Base-by-base conservation (phyloP, 2,888 invertebrate species). In the Cephalotes varians region DNA sequence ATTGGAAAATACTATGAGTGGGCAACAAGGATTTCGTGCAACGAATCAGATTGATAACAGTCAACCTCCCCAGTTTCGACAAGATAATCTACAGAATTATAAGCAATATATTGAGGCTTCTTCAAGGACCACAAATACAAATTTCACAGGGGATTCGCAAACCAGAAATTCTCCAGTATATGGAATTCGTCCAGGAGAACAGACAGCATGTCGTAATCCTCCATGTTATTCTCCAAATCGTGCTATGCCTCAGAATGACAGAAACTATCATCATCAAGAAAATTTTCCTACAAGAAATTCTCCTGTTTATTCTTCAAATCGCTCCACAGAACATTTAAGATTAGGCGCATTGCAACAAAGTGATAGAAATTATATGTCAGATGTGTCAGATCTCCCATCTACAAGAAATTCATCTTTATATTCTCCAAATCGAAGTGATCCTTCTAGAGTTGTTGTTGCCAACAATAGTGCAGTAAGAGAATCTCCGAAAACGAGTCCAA, bases 391-490 rank as follows among this genome's bases (percentile, higher is more conserved):
- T 9, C 84, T 88, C 37, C 34, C 90, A 5, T 82, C 85, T 65
- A 49, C 69, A 37, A 89, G 92, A 74, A 90, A 86, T 72, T 91
- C 93, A n/a, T 90, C 92, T 5, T 74, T 92, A 7, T 93, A 92
- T 60, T 84, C 88, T 5, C 84, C 92, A 12, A 87, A 49, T 60
- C 88, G 88, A 58, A 76, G 83, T 40, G 85, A 91, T 84, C 82
- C 86, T 28, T 72, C 86, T 28, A 82, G 91, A 84, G 71, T 62
- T 21, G 85, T 76, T 64, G 82, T 82, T 37, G 74, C 95, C 12
- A 95, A 95, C 67, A 95, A 95, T 44, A 95, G 95, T 44, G 94
- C 96, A 92, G 91, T 95, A 93, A 92, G 95, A 94, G 87, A 95
- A 95, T 72, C 95, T 95, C 87, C 95, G 93, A 94, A 96, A 81